Percentiles rank a stretch among this genome's conserved stretches.
These are phyloP conservation scores for Ophiothrix spiculata DNA, from an alignment of 35 echinoderm and acorn worm species.

Conservation along the genomic window DNA sequence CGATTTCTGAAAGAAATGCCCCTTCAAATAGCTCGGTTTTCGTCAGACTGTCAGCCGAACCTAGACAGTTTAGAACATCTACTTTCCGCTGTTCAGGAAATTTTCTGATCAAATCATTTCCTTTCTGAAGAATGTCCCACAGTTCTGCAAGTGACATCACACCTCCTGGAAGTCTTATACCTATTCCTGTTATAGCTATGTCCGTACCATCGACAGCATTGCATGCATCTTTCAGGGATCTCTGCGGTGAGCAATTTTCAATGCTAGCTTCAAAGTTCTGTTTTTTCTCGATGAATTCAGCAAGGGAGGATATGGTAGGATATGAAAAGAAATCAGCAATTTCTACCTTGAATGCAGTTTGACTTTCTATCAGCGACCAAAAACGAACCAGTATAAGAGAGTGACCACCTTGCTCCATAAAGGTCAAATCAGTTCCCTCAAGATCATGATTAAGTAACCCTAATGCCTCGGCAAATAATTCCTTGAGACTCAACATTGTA, in stretches of 20 bases:
- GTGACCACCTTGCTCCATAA: background rate
- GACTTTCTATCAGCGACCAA: background rate
- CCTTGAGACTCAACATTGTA: background rate
- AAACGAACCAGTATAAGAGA: slow-evolving; percentile 10
- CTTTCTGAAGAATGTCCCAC: background rate
- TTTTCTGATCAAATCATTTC: background rate
- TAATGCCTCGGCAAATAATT: background rate
- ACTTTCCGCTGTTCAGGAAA: background rate
- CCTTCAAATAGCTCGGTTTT: background rate
- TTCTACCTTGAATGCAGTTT: background rate
- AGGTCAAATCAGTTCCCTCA: background rate
- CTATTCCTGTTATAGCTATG: background rate
- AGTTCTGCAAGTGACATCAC: slow-evolving; percentile 17
- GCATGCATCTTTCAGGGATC: background rate
- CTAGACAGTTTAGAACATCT: background rate
- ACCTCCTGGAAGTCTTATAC: slow-evolving; percentile 2
- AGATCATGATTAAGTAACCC: background rate
- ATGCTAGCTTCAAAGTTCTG: background rate
- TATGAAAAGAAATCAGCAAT: slow-evolving; percentile 13
- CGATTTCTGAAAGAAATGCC: background rate
- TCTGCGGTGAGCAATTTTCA: background rate
- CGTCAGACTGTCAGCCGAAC: background rate
- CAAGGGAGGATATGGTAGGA: background rate
- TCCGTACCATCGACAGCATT: background rate
- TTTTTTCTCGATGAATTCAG: background rate